Percentiles rank a stretch among this genome's conserved stretches.
Evolutionary conservation across 1,140 invertebrate species (phyloP).

Genomic region (Goniozus legneri): DNA sequence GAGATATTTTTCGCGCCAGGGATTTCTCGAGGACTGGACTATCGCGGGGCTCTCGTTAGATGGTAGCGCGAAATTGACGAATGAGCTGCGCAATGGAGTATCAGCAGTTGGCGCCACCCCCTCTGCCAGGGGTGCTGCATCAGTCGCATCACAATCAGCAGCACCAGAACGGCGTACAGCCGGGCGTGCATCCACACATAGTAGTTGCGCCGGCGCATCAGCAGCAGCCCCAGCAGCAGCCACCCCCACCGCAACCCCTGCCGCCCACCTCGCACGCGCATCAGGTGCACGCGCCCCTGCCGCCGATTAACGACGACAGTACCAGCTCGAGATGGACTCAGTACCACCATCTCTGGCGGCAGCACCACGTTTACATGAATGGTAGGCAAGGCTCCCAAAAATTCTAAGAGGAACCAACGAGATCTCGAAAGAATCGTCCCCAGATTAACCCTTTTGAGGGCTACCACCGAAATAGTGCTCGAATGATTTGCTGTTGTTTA

Average conservation of each 20-base stretch:
- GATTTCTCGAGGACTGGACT: no score
- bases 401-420: no score
- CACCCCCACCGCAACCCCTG: conserved; percentile 22
- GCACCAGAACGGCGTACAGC: conserved; percentile 31
- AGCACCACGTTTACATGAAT: conserved; percentile 58
- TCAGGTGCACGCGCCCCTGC: conserved; percentile 51
- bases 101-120: conserved; percentile 50
- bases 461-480: no score
- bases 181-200: conserved; percentile 40
- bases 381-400: conserved; percentile 43
- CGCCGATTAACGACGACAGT: conserved; percentile 53
- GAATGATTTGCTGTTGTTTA: no score
- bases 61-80: conserved; percentile 22
- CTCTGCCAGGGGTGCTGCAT: conserved; percentile 42
- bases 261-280: conserved; percentile 47
- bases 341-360: conserved; percentile 57
- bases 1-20: no score
- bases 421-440: no score
- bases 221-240: conserved; percentile 29
- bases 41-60: no score
- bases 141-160: conserved; percentile 36
- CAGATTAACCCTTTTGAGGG: no score
- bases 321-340: conserved; percentile 54
- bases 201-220: conserved; percentile 43
- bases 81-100: conserved; percentile 52